Conservation (phyloP, 2,888 invertebrate species). For the Epistrophella euchroma region DNA sequence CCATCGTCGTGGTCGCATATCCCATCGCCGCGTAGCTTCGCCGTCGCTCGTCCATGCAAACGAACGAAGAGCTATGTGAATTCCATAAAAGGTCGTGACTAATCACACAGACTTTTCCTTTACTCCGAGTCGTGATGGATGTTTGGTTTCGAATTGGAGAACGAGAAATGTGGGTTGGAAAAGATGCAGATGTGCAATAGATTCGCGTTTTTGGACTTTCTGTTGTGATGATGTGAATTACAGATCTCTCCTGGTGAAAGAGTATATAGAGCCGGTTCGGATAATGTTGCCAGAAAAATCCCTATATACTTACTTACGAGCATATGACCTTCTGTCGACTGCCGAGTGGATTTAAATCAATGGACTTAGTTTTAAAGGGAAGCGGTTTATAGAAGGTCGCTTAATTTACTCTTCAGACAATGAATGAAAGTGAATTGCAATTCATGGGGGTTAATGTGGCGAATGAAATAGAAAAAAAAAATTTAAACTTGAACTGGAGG, state of each 20-base stretch:
- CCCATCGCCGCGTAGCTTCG: conserved; percentile 5
- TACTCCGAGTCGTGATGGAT: conserved; percentile 73
- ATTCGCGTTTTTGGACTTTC: conserved; percentile 57
- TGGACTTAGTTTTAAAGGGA: conserved; percentile 24
- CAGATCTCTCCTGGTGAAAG: conserved; percentile 38
- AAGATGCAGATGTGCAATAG: conserved; percentile 47
- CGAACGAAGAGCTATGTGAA: conserved; percentile 77
- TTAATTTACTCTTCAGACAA: conserved; percentile 29
- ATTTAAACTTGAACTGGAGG: neutral
- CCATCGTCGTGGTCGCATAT: conserved; percentile 25
- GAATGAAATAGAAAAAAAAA: neutral
- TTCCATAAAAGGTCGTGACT: conserved; percentile 78
- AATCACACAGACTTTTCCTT: conserved; percentile 77
- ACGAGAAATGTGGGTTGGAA: conserved; percentile 61
- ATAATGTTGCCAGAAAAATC: neutral
- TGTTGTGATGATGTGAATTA: conserved; percentile 41
- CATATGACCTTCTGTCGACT: conserved; percentile 55
- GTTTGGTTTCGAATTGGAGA: conserved; percentile 53
- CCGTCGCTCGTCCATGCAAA: conserved; percentile 65
- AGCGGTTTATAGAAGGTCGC: conserved; percentile 50
- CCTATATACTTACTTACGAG: neutral
- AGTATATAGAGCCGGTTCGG: neutral
- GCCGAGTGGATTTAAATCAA: conserved; percentile 36
- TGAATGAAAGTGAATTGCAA: conserved; percentile 56
- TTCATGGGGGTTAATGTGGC: conserved; percentile 47